Base-by-base conservation (phyloP, 2,113 vertebrate species). In the Archilochus colubris region DNA sequence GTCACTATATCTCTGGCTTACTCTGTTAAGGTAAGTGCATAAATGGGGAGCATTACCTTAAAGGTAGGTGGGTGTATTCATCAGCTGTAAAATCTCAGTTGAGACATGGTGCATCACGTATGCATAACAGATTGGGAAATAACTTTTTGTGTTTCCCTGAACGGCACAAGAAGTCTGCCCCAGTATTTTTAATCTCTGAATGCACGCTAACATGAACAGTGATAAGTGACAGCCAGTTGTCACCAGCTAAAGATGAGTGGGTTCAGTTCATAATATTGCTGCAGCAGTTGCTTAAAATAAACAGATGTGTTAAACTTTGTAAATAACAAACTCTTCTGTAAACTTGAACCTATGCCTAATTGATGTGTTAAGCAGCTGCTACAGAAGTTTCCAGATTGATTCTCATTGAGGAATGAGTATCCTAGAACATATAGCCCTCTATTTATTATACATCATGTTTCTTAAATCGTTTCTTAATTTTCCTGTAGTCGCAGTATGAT, bases 1-100 rank as follows among this genome's bases (percentile, higher is more conserved):
- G 99, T 99, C 55, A 99, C 99, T 44, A 99, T 99, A 97, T 99
- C 99, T 30, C 96, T 99, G 97, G 99, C 99, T 55, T 99, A 99
- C 85, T 99, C 99, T 46, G 99, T 99, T 72, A 99, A 99, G 98
- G 99, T 99, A 98, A 96, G 98, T 95, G 18, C 25, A 18, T 63
- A 58, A 75, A 51, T 24, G 20, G 21, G 55, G 44, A 88, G 28
- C 31, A 74, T 24, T 24, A 68, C 57, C 77, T 84, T 80, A 38
- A 58, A 73, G 25, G 55, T 18, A 73, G 22, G 10, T 66, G 7
- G 38, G 11, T 75, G 14, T 53, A 78, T 77, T 90, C 7, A 61
- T 68, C 31, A 36, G 20, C 55, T 67, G 23, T 48, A 73, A 46
- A 69, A 50, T 78, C 50, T 82, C 46, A 54, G 14, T 6, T 58